These are phyloP conservation scores for Monoplex corrugatus DNA, from an alignment of 2,888 invertebrate species.

Conservation along the genomic window DNA sequence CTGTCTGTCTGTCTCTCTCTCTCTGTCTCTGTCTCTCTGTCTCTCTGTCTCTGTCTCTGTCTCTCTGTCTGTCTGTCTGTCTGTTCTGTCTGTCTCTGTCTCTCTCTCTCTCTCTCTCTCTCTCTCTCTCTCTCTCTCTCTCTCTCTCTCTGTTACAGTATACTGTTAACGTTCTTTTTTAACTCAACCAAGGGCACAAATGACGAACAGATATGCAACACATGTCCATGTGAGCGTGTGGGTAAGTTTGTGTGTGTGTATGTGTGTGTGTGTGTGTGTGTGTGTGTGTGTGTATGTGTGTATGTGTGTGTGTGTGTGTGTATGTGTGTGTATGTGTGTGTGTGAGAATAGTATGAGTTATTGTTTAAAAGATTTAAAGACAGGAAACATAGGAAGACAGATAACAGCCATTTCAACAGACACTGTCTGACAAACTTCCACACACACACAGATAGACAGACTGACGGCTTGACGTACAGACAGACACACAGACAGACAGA, in stretches of 20 bases:
- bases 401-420: too few relatives aligned
- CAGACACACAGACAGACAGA: conserved; percentile 3
- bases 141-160: background rate
- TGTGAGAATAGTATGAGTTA: background rate
- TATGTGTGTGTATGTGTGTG: background rate
- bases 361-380: background rate
- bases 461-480: background rate
- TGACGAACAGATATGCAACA: background rate
- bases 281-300: background rate
- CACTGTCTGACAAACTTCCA: background rate
- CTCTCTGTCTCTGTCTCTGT: background rate
- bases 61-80: background rate
- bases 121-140: background rate
- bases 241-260: background rate
- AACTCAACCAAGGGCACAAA: background rate
- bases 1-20: background rate
- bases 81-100: background rate
- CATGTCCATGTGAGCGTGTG: background rate
- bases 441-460: background rate
- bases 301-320: background rate
- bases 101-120: conserved; percentile 1
- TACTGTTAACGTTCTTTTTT: background rate
- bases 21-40: background rate
- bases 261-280: background rate
- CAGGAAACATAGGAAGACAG: background rate